A percentile compares a stretch with the other conserved stretches of the same genome.
These are phyloP conservation scores for Magallana gigas DNA, from an alignment of 1,140 invertebrate genomes.

Conservation along the genomic window DNA sequence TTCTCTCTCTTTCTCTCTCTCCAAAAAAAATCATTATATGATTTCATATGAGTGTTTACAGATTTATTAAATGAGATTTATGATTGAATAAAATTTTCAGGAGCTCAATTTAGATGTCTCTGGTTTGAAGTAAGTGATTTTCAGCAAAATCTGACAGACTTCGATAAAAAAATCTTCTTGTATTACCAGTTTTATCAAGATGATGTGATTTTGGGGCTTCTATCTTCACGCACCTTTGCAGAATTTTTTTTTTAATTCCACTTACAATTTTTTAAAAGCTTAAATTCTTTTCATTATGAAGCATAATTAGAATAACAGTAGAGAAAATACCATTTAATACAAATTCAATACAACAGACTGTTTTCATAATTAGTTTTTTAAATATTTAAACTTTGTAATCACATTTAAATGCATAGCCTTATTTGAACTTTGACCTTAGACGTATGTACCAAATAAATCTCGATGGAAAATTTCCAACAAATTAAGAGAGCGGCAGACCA, in stretches of 20 bases:
- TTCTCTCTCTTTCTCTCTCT: background rate
- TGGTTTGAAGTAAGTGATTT: constrained; percentile 25
- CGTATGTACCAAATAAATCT: constrained; percentile 31
- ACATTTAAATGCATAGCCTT: constrained; percentile 38
- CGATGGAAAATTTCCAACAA: constrained; percentile 32
- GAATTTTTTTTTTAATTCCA: background rate
- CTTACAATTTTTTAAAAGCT: background rate
- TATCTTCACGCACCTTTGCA: background rate
- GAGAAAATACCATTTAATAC: too few species aligned
- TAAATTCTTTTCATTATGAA: too few species aligned
- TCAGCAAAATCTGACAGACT: background rate
- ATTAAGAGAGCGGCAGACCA: constrained; percentile 19
- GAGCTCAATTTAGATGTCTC: background rate
- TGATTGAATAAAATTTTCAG: constrained; percentile 1
- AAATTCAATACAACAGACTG: too few species aligned
- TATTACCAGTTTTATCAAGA: constrained; percentile 19
- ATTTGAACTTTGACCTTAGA: constrained; percentile 34
- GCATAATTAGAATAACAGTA: too few species aligned
- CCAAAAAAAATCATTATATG: background rate
- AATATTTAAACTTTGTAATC: constrained; percentile 8
- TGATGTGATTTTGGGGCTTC: background rate
- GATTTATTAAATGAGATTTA: constrained; percentile 10
- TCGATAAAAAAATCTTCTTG: background rate
- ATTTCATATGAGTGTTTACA: background rate
- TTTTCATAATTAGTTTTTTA: background rate